Conservation (phyloP, 1,140 invertebrate species). For the Lepidurus arcticus region DNA sequence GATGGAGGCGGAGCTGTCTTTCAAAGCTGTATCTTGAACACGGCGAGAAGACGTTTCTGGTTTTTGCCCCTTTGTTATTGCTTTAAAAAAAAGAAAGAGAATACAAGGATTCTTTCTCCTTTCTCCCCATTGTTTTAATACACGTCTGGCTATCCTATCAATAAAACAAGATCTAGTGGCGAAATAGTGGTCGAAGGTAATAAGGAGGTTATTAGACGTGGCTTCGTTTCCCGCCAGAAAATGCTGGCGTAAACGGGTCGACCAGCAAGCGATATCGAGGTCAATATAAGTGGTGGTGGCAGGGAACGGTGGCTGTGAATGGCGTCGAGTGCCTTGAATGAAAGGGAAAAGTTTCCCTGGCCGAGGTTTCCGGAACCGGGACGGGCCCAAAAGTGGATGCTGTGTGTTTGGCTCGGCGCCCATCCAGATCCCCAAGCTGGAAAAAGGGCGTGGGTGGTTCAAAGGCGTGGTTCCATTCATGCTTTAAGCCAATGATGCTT, state of each 20-base stretch:
- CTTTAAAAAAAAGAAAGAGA: neutral
- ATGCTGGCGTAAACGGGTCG: neutral
- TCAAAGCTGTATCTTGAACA: neutral
- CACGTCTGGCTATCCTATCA: neutral
- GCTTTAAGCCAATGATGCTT: slow-evolving; percentile 14
- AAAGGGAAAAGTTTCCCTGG: slow-evolving; percentile 9
- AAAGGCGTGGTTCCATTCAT: slow-evolving; percentile 9
- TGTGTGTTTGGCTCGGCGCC: slow-evolving; percentile 6
- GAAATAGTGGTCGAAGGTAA: neutral
- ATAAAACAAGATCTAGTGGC: neutral
- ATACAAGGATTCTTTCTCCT: neutral
- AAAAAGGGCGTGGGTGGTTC: slow-evolving; percentile 1
- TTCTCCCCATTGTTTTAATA: neutral
- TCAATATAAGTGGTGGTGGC: slow-evolving; percentile 4
- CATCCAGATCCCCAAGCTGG: neutral
- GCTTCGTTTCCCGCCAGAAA: neutral
- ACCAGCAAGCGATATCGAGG: neutral
- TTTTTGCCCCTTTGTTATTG: slow-evolving; percentile 4
- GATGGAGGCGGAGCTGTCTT: slow-evolving; percentile 17
- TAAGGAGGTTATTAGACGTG: slow-evolving; percentile 19
- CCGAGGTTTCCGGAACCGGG: neutral
- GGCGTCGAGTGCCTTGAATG: neutral
- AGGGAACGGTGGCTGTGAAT: slow-evolving; percentile 4
- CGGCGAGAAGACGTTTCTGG: neutral
- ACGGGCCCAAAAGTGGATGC: slow-evolving; percentile 12